These are phyloP conservation scores for Deilephila porcellus DNA, from an alignment of 2,888 invertebrate species.

Conservation along the genomic window DNA sequence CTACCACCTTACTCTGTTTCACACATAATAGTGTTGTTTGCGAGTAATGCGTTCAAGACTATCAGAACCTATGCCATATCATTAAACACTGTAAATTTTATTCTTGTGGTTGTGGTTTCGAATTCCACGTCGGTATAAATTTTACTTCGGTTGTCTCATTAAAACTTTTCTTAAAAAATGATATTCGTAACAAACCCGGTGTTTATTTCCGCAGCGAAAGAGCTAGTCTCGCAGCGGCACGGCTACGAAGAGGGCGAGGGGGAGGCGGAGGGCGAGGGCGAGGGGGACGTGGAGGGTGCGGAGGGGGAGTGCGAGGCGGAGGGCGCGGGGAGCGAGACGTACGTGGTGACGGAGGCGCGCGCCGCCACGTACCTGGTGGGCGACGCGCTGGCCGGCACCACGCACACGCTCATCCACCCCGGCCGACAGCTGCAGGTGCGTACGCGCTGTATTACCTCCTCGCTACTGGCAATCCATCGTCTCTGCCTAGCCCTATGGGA, in stretches of 20 bases:
- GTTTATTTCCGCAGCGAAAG: background rate
- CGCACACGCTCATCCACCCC: conserved; percentile 63
- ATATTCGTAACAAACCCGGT: background rate
- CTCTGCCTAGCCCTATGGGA: too few species aligned
- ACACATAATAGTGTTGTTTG: too few species aligned
- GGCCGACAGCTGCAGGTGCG: conserved; percentile 27
- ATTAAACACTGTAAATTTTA: too few species aligned
- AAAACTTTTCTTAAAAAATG: too few species aligned
- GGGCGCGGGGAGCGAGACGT: conserved; percentile 60
- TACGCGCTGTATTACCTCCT: too few species aligned
- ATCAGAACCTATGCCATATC: too few species aligned
- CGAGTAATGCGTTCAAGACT: too few species aligned
- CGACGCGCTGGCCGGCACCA: conserved; percentile 61
- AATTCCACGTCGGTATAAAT: too few species aligned
- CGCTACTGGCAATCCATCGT: too few species aligned
- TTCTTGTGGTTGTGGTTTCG: too few species aligned
- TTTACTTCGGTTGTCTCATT: too few species aligned
- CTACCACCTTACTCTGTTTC: too few species aligned
- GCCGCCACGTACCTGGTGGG: conserved; percentile 68
- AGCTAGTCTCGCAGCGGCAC: conserved; percentile 19
- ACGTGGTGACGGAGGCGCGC: conserved; percentile 73
- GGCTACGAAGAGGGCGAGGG: conserved; percentile 57
- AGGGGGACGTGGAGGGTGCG: conserved; percentile 44
- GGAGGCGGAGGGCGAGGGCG: conserved; percentile 45
- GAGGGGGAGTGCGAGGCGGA: conserved; percentile 41